phyloP scores from a whole-genome alignment of 2,113 vertebrate species.

The Hiodon tergisus region DNA sequence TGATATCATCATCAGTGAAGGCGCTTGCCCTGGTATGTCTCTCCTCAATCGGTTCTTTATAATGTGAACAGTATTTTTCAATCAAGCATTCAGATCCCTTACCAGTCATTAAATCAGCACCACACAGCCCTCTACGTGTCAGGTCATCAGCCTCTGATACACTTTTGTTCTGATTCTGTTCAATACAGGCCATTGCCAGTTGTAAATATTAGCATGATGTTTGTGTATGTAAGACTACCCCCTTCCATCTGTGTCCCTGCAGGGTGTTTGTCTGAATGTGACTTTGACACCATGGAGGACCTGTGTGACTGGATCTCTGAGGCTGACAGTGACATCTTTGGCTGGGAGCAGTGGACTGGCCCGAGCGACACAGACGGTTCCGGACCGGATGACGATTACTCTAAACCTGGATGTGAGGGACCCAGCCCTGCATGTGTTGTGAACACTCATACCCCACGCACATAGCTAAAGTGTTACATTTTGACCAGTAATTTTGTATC shows the following conservation, averaged over 20 bases:
- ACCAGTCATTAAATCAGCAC: neutral
- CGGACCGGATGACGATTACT: conserved; percentile 72
- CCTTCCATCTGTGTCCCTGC: conserved; percentile 22
- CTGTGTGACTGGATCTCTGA: conserved; percentile 62
- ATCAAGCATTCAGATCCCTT: neutral
- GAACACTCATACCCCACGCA: neutral
- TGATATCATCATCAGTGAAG: conserved; percentile 65
- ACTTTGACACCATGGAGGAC: conserved; percentile 53
- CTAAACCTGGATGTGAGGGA: conserved; percentile 68
- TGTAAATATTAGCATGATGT: neutral
- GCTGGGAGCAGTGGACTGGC: conserved; percentile 49
- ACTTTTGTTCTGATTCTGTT: too few relatives aligned
- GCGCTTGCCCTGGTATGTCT: conserved; percentile 56
- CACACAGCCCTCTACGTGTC: too few relatives aligned
- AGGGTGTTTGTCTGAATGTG: conserved; percentile 63
- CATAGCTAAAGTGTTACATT: too few relatives aligned
- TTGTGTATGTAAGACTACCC: neutral
- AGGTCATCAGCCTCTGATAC: too few relatives aligned
- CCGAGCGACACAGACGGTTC: conserved; percentile 39
- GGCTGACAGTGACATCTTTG: conserved; percentile 8
- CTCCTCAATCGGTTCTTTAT: neutral
- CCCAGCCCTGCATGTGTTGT: neutral
- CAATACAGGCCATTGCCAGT: too few relatives aligned
- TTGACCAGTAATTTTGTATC: too few relatives aligned
- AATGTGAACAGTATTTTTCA: neutral